These are phyloP conservation scores for Oligia fasciuncula DNA, from an alignment of 2,888 invertebrate genomes.

Conservation along the genomic window DNA sequence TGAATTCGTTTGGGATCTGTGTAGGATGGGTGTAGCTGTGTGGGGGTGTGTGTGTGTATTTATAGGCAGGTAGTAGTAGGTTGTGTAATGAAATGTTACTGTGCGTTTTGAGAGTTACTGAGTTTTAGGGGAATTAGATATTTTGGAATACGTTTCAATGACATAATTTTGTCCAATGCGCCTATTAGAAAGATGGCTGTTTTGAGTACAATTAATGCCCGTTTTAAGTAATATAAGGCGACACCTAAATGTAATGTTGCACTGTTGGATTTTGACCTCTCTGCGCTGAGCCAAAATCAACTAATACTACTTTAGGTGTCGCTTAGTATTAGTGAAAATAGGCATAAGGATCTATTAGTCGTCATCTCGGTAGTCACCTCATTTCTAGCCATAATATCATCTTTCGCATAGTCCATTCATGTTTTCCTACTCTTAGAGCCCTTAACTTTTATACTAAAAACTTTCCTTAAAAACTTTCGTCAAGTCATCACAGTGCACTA, in stretches of 20 bases:
- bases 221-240: neutral
- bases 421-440: neutral
- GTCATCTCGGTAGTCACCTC: neutral
- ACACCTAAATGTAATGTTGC: neutral
- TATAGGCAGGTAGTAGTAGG: too few relatives aligned
- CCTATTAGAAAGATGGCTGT: neutral
- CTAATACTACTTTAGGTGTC: neutral
- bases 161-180: neutral
- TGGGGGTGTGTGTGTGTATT: neutral
- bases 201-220: neutral
- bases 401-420: neutral
- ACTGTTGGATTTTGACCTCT: neutral
- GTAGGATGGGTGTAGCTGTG: neutral
- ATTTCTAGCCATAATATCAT: neutral
- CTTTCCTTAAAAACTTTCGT: neutral
- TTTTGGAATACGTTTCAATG: neutral
- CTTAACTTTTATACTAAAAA: neutral
- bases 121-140: neutral
- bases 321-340: neutral
- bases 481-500: neutral
- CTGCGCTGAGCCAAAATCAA: neutral
- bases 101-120: neutral
- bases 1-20: conserved; percentile 20
- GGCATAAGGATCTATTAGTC: too few relatives aligned
- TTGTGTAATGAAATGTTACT: neutral